A percentile compares a stretch with the other conserved stretches of the same genome.
Conservation (phyloP, 2,797 vertebrate genomes). For the Crax fasciolata region DNA sequence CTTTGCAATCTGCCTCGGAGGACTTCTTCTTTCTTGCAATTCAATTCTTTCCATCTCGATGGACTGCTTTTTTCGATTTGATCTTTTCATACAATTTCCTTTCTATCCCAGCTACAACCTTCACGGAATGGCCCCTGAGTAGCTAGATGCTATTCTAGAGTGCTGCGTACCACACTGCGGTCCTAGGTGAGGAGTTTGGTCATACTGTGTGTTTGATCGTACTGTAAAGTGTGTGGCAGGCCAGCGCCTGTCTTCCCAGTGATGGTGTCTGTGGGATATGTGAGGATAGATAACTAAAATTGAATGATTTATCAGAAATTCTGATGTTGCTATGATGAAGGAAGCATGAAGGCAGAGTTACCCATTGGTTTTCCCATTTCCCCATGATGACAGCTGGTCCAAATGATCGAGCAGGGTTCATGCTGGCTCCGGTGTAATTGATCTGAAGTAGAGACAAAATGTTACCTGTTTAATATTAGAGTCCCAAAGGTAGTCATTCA, state of each 20-base stretch:
- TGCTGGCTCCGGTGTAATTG: conserved; percentile 95
- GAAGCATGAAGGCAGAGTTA: conserved; percentile 77
- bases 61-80: neutral
- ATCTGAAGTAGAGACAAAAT: conserved; percentile 85
- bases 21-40: conserved; percentile 11
- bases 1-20: neutral
- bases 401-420: conserved; percentile 97
- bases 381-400: conserved; percentile 93
- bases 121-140: neutral
- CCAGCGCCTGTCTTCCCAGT: neutral
- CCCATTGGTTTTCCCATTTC: conserved; percentile 94
- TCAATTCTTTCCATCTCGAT: neutral
- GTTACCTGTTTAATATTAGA: neutral
- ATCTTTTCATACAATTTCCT: neutral
- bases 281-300: neutral
- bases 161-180: neutral
- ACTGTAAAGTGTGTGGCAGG: neutral
- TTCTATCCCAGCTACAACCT: neutral
- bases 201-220: neutral
- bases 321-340: neutral
- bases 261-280: neutral
- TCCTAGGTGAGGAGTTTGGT: neutral
- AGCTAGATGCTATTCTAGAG: neutral
- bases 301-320: neutral
- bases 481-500: neutral